Conservation (phyloP, 92 coral and sea anemone genomes). For the Heteractis magnifica region DNA sequence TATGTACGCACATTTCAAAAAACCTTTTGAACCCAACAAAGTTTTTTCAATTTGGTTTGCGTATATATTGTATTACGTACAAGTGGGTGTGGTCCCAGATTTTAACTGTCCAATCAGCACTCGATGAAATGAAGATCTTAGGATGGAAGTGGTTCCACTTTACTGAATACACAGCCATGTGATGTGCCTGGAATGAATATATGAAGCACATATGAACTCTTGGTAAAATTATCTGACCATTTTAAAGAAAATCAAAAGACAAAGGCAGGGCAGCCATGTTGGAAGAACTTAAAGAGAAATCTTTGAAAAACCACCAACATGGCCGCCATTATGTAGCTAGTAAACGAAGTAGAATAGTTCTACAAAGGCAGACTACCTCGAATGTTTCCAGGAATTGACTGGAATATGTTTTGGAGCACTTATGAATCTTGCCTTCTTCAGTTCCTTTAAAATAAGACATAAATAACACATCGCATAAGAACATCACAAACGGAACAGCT, state of each 20-base stretch:
- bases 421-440: conserved; percentile 97
- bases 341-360: background rate
- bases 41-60: too few species aligned
- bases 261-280: too few species aligned
- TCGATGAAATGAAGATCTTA: conserved; percentile 90
- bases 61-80: conserved; percentile 43
- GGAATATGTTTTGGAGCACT: conserved; percentile 97
- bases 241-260: too few species aligned
- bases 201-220: too few species aligned
- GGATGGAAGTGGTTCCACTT: conserved; percentile 97
- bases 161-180: conserved; percentile 97
- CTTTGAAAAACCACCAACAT: too few species aligned
- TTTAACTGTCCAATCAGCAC: conserved; percentile 99
- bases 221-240: too few species aligned
- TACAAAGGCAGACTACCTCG: conserved; percentile 52
- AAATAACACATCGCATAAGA: too few species aligned
- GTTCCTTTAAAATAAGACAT: conserved; percentile 62
- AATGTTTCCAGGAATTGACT: conserved; percentile 94
- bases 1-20: too few species aligned
- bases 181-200: conserved; percentile 72
- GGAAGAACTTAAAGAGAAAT: too few species aligned
- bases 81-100: conserved; percentile 93
- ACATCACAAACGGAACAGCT: background rate
- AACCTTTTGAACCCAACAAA: too few species aligned
- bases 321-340: too few species aligned